A percentile compares a stretch with the other conserved stretches of the same genome.
Evolutionary conservation across 2,113 vertebrate genomes (phyloP).

Genomic region (Blennius ocellaris): DNA sequence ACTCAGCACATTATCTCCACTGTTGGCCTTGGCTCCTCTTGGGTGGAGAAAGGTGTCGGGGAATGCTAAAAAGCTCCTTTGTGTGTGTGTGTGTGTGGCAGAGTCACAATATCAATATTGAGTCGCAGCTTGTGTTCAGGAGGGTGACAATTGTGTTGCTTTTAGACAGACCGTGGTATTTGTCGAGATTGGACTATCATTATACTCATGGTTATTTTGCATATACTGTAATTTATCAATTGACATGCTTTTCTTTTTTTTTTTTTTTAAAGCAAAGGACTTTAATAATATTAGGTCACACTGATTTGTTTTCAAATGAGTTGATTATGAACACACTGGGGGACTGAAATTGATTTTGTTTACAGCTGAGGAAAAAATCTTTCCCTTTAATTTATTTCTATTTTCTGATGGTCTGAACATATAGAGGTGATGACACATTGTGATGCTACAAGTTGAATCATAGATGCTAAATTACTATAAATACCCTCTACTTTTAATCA

Average conservation of each 20-base stretch:
- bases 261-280: background rate
- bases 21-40: constrained; percentile 29
- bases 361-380: background rate
- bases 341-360: background rate
- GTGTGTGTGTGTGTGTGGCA: constrained; percentile 8
- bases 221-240: background rate
- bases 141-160: background rate
- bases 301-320: background rate
- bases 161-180: no score
- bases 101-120: constrained; percentile 12
- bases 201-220: no score
- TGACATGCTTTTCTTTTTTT: background rate
- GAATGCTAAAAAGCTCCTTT: background rate
- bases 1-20: constrained; percentile 56
- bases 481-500: constrained; percentile 6
- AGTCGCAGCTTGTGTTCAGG: background rate
- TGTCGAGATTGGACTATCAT: no score
- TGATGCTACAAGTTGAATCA: background rate
- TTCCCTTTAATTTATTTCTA: background rate
- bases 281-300: background rate
- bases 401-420: background rate
- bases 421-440: background rate
- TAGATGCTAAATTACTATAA: background rate
- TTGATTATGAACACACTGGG: background rate
- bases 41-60: constrained; percentile 31